These are phyloP conservation scores for Agrypnus murinus DNA, from an alignment of 2,888 invertebrate species.

Conservation along the genomic window DNA sequence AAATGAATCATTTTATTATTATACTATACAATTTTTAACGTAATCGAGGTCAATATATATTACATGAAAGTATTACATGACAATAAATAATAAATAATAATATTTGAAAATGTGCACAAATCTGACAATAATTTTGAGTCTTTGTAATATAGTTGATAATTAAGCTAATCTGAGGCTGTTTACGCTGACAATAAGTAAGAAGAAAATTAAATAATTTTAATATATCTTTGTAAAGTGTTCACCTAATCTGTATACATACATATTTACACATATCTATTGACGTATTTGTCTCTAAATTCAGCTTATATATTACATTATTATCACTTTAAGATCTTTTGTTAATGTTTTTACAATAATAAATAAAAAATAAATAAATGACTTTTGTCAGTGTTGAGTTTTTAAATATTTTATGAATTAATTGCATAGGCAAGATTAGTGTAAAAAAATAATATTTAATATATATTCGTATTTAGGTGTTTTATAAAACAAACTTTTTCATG, in stretches of 20 bases:
- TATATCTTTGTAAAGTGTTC: constrained; percentile 50
- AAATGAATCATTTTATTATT: constrained; percentile 33
- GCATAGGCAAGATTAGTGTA: constrained; percentile 39
- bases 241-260: constrained; percentile 51
- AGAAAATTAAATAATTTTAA: constrained; percentile 42
- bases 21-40: constrained; percentile 36
- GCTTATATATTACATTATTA: constrained; percentile 39
- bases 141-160: constrained; percentile 53
- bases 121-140: constrained; percentile 56
- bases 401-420: constrained; percentile 51
- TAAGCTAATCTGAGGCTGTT: constrained; percentile 59
- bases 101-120: constrained; percentile 57
- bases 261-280: constrained; percentile 54
- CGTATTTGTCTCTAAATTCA: constrained; percentile 40
- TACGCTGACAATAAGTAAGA: constrained; percentile 57
- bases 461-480: constrained; percentile 51
- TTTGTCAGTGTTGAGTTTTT: constrained; percentile 52
- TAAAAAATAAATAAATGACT: constrained; percentile 31
- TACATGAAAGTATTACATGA: constrained; percentile 43
- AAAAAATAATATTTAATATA: constrained; percentile 45
- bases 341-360: constrained; percentile 11
- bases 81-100: too few species aligned
- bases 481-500: constrained; percentile 46
- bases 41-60: constrained; percentile 51
- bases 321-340: constrained; percentile 19